These are phyloP conservation scores for Lepidurus packardi DNA, from an alignment of 1,140 invertebrate species.

Conservation along the genomic window DNA sequence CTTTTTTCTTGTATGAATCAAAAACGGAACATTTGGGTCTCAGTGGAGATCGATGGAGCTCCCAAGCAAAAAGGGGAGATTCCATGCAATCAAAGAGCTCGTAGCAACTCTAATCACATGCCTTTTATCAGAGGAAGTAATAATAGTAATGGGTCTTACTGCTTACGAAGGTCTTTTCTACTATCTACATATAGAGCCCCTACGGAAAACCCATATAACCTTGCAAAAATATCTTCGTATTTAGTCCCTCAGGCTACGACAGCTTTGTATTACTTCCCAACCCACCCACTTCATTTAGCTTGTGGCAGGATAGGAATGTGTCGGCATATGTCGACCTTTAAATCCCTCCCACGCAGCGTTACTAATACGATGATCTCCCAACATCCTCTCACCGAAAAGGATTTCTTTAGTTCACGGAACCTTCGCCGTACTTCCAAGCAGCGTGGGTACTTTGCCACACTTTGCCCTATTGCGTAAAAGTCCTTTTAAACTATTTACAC, in stretches of 20 bases:
- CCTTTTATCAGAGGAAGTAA: constrained; percentile 3
- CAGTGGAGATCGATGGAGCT: constrained; percentile 14
- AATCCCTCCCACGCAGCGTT: not conserved
- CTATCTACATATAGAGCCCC: not conserved
- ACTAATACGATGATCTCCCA: not conserved
- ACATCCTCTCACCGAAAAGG: not conserved
- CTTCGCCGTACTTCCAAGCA: not conserved
- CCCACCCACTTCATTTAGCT: no score
- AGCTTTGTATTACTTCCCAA: no score
- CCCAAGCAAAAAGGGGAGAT: not conserved
- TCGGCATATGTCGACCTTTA: not conserved
- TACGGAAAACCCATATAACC: not conserved
- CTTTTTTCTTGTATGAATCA: not conserved
- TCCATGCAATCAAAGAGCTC: not conserved
- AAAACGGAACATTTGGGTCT: not conserved
- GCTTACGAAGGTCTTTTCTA: not conserved
- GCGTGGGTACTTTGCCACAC: not conserved
- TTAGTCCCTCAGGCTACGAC: no score
- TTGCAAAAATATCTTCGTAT: no score
- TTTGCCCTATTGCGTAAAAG: not conserved
- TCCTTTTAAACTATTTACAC: no score
- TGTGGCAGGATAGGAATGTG: not conserved
- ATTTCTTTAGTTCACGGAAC: not conserved
- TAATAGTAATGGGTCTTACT: not conserved
- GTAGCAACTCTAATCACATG: constrained; percentile 18